Evolutionary conservation across 2,888 invertebrate genomes (phyloP), one percentile per base, ranked within the genome.

Genomic region (Sceliomorpha sp.): DNA sequence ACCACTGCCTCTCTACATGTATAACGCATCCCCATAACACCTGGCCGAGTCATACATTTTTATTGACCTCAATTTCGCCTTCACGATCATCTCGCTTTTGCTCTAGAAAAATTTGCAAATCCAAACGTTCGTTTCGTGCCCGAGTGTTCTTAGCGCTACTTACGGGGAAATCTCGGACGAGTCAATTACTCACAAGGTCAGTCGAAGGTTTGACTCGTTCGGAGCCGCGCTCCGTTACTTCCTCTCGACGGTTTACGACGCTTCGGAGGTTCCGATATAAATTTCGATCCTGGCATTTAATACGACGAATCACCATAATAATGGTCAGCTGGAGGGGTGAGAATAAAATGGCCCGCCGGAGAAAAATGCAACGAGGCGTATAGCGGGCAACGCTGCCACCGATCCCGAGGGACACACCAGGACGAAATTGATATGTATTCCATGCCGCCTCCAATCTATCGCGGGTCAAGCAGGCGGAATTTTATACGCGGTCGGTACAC

Each of bases 391-490:
- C 31, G 48, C 37, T 59, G 56, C 68, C 64, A 51, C 60, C 56
- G 58, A 55, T 80, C 84, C 81, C 82, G 31, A 74, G 83, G 76
- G 84, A 81, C 77, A 79, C 58, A 73, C 73, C 62, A 59, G 75
- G 76, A 75, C 76, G 75, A 85, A 86, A 87, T 88, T 87, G 86
- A 88, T 88, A 88, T 88, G 88, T 88, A 88, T 88, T 86, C 83
- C 85, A 76, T 75, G 82, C 77, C 77, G 77, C 77, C 81, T 84
- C 84, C 87, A 86, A 88, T 88, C 87, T 87, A 88, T 85, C 84
- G 84, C 76, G 81, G 88, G 88, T 88, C 88, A 88, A 88, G 87
- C 87, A 81, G 78, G 79, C 86, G 80, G 88, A 88, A 88, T 88
- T 88, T 88, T 86, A 88, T 87, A 81, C 82, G 81, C 79, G 83